Conservation (phyloP, 2,797 vertebrate genomes). For the Falco cherrug region DNA sequence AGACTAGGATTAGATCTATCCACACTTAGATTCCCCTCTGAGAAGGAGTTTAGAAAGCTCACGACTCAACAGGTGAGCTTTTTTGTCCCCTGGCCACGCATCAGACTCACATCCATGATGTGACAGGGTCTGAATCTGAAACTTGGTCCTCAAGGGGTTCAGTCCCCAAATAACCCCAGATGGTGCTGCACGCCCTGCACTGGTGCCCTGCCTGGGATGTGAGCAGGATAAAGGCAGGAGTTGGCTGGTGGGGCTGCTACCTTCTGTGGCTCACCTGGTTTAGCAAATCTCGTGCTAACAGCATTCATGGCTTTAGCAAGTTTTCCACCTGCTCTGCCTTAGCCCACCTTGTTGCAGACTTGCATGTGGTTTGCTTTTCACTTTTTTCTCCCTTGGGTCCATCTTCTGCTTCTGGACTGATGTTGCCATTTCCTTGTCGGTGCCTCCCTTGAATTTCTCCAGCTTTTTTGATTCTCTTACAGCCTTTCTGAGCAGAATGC, state of each 20-base stretch:
- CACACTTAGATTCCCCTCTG: too few relatives aligned
- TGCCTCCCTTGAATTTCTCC: background rate
- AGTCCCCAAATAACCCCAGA: fast-evolving
- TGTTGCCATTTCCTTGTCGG: background rate
- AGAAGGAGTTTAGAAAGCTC: too few relatives aligned
- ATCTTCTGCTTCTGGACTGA: fast-evolving
- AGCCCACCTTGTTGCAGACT: fast-evolving
- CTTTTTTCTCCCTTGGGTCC: fast-evolving
- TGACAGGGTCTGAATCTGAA: fast-evolving
- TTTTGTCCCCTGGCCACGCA: too few relatives aligned
- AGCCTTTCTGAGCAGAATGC: background rate
- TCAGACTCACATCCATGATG: too few relatives aligned
- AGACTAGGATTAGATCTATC: too few relatives aligned
- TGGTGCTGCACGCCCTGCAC: fast-evolving
- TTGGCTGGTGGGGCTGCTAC: background rate
- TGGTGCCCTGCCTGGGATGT: background rate
- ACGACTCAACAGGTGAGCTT: too few relatives aligned
- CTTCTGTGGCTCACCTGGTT: fast-evolving
- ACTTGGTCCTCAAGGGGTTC: fast-evolving
- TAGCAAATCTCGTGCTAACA: too few relatives aligned
- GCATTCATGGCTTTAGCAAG: background rate
- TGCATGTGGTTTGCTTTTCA: background rate
- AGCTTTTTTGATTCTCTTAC: background rate
- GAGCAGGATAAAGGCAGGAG: background rate
- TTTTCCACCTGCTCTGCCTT: background rate